Conservation (phyloP, 1,140 invertebrate species). For the Agrypnia vestita region DNA sequence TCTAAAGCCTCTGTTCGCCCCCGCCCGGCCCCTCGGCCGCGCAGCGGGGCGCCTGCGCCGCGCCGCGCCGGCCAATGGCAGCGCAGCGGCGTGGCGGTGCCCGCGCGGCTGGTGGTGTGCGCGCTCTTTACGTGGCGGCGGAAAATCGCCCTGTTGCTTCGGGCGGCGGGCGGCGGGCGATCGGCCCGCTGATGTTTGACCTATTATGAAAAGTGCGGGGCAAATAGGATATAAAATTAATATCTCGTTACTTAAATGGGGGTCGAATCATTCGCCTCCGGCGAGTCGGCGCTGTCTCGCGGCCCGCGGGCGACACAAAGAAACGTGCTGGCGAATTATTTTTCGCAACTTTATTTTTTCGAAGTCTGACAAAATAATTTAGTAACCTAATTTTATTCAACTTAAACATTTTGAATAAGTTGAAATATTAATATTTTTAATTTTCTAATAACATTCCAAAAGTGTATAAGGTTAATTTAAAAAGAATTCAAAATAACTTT, state of each 20-base stretch:
- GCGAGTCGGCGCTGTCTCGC: no score
- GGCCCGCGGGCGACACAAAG: no score
- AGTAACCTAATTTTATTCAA: no score
- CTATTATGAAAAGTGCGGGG: slow-evolving; percentile 12
- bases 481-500: no score
- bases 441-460: no score
- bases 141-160: slow-evolving; percentile 46
- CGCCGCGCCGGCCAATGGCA: slow-evolving; percentile 30
- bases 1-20: slow-evolving; percentile 18
- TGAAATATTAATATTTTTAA: no score
- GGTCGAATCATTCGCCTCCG: neutral
- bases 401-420: no score
- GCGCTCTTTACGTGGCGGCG: slow-evolving; percentile 14
- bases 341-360: no score
- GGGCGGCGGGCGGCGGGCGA: neutral
- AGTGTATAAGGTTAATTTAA: no score
- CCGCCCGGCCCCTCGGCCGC: slow-evolving; percentile 20
- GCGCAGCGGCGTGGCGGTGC: neutral
- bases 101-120: neutral
- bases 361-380: no score
- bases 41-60: neutral
- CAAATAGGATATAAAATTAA: slow-evolving; percentile 21
- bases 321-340: no score
- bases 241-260: slow-evolving; percentile 4
- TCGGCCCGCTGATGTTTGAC: slow-evolving; percentile 14